phyloP scores from a whole-genome alignment of 2,797 vertebrate species.

The Uromys caudimaculatus region DNA sequence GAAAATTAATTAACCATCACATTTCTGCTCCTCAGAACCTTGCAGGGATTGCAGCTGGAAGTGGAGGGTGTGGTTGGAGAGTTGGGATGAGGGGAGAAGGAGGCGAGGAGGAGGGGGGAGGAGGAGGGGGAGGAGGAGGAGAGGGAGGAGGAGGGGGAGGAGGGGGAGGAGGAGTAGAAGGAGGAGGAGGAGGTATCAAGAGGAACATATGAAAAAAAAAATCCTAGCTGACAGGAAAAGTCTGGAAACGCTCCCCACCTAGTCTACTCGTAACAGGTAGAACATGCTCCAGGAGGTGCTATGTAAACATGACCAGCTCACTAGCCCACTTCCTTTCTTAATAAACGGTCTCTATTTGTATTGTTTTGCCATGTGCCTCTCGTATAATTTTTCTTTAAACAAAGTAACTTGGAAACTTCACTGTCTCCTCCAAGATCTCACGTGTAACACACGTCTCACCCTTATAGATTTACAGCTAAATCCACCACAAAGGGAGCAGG shows the following conservation, averaged over 20 bases:
- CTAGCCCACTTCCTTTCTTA: background rate
- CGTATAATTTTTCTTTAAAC: background rate
- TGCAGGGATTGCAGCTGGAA: background rate
- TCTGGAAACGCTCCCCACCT: background rate
- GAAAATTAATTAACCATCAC: background rate
- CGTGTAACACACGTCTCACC: background rate
- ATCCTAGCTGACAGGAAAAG: background rate
- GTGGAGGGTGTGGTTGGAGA: background rate
- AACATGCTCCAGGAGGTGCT: background rate
- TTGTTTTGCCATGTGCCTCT: background rate
- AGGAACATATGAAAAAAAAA: background rate
- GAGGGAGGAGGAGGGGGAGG: background rate
- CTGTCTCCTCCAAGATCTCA: background rate
- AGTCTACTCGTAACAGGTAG: background rate
- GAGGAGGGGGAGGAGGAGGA: too few relatives aligned
- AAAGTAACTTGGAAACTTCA: background rate
- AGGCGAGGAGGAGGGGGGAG: background rate
- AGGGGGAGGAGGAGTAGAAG: background rate
- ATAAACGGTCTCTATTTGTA: background rate
- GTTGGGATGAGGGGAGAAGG: too few relatives aligned
- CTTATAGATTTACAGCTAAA: background rate
- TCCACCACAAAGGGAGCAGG: background rate
- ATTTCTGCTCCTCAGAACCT: background rate
- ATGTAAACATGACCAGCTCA: background rate
- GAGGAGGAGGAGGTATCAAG: background rate